Percentiles rank a stretch among this genome's conserved stretches.
Evolutionary conservation across 2,888 invertebrate species (phyloP).

Genomic region (Himalopsyche japonica): DNA sequence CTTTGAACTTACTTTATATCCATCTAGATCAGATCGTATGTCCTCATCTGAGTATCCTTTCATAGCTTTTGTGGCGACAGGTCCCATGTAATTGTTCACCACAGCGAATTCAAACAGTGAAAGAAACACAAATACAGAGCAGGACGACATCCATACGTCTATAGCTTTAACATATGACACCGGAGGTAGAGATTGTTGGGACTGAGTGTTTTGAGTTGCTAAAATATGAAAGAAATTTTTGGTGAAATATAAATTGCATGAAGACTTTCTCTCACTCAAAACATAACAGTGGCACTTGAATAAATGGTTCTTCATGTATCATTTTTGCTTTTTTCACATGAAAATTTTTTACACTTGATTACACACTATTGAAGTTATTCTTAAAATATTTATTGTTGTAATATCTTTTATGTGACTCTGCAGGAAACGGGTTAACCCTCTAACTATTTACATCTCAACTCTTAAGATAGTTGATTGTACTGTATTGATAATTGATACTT

Average conservation of each 20-base stretch:
- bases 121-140: constrained; percentile 88
- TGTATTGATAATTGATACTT: too few relatives aligned
- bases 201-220: constrained; percentile 92
- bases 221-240: constrained; percentile 31
- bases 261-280: too few relatives aligned
- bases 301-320: too few relatives aligned
- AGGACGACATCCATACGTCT: constrained; percentile 92
- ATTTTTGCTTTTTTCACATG: too few relatives aligned
- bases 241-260: neutral
- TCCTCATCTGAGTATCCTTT: constrained; percentile 89
- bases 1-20: constrained; percentile 66
- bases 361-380: too few relatives aligned
- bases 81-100: constrained; percentile 87
- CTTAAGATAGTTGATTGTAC: too few relatives aligned
- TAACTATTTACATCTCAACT: too few relatives aligned
- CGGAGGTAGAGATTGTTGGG: constrained; percentile 85
- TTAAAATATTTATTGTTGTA: too few relatives aligned
- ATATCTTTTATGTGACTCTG: too few relatives aligned
- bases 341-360: too few relatives aligned
- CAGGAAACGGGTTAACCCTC: too few relatives aligned
- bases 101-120: constrained; percentile 89
- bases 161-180: constrained; percentile 93
- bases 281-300: too few relatives aligned
- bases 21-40: constrained; percentile 70
- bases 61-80: constrained; percentile 86